These are phyloP conservation scores for Pandemis heparana DNA, from an alignment of 2,888 invertebrate genomes.

Conservation along the genomic window DNA sequence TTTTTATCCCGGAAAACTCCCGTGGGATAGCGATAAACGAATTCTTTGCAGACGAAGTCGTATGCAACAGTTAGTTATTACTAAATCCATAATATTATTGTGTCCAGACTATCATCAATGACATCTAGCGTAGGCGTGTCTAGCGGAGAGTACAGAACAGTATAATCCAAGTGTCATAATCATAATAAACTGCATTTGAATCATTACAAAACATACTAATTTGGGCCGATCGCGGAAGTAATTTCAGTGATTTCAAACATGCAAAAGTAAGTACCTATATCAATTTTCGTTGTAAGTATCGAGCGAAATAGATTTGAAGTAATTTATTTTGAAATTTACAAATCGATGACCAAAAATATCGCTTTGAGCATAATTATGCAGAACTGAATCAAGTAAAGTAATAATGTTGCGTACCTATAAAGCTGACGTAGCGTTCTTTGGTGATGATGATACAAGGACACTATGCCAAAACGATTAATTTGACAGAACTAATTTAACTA, in stretches of 20 bases:
- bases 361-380: neutral
- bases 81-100: neutral
- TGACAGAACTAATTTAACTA: no score
- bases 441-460: no score
- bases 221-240: conserved; percentile 61
- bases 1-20: no score
- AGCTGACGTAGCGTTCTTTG: no score
- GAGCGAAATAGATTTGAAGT: neutral
- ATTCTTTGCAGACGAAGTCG: no score
- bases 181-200: conserved; percentile 34
- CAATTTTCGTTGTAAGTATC: conserved; percentile 50
- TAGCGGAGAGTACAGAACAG: neutral
- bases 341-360: neutral
- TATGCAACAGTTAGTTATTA: no score
- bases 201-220: conserved; percentile 20
- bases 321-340: neutral
- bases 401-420: no score
- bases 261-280: conserved; percentile 59
- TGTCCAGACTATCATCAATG: conserved; percentile 1
- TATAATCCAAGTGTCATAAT: conserved; percentile 24
- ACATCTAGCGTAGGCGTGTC: conserved; percentile 7
- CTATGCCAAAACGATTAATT: no score
- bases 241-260: conserved; percentile 46
- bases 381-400: no score
- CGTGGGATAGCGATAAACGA: no score